A percentile compares a stretch with the other conserved stretches of the same genome.
Conservation (phyloP, 2,113 vertebrate species). For the Nipponia nippon region DNA sequence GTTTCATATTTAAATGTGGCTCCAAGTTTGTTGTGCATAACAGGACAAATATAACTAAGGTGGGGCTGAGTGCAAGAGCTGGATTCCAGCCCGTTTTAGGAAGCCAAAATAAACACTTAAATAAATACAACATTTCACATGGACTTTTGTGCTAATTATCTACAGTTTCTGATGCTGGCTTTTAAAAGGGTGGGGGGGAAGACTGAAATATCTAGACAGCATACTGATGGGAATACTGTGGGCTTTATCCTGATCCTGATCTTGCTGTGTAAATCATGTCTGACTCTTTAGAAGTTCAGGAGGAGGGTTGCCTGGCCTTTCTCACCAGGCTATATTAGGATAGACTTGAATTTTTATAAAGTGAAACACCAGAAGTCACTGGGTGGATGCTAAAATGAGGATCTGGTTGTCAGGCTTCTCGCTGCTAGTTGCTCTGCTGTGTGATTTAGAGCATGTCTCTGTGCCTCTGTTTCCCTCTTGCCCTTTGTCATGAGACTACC, state of each 20-base stretch:
- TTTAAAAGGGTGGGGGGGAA: background rate
- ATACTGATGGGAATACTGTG: background rate
- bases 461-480: background rate
- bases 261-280: background rate
- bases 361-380: background rate
- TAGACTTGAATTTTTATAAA: background rate
- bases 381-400: background rate
- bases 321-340: background rate
- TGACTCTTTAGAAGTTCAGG: background rate
- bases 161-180: constrained; percentile 39
- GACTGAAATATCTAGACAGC: background rate
- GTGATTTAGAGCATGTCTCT: background rate
- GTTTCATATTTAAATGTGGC: constrained; percentile 52
- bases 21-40: constrained; percentile 59
- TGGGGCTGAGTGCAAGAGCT: constrained; percentile 64
- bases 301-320: background rate
- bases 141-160: constrained; percentile 58
- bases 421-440: background rate
- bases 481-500: background rate
- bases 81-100: constrained; percentile 55
- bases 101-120: constrained; percentile 75
- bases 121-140: constrained; percentile 30
- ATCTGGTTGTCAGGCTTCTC: background rate
- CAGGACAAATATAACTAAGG: constrained; percentile 74
- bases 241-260: background rate